Evolutionary conservation across 92 coral and sea anemone genomes (phyloP).

Genomic region (Parazoanthus atlanticus): DNA sequence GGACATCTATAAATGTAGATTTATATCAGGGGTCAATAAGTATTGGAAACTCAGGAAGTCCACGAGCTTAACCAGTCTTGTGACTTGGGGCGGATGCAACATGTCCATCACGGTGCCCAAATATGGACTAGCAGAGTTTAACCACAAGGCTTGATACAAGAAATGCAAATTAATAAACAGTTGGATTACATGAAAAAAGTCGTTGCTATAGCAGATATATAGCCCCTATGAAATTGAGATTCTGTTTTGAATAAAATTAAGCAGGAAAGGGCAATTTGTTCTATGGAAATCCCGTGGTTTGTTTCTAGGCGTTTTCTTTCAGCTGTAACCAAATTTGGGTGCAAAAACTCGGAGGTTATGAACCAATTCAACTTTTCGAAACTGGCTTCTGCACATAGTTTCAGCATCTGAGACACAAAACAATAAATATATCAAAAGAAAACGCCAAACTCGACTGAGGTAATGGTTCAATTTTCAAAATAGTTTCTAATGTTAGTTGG

Average conservation of each 20-base stretch:
- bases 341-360: neutral
- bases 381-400: slow-evolving; percentile 18
- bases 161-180: neutral
- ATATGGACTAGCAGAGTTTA: neutral
- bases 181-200: slow-evolving; percentile 17
- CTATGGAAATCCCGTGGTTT: slow-evolving; percentile 20
- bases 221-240: slow-evolving; percentile 33
- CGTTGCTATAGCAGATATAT: slow-evolving; percentile 19
- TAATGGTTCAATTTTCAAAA: neutral
- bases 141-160: slow-evolving; percentile 25
- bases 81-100: slow-evolving; percentile 30
- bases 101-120: slow-evolving; percentile 32
- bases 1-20: slow-evolving; percentile 29
- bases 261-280: slow-evolving; percentile 44
- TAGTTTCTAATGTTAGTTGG: neutral
- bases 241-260: slow-evolving; percentile 22
- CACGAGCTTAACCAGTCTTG: slow-evolving; percentile 31
- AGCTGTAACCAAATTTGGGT: slow-evolving; percentile 48
- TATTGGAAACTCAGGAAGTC: slow-evolving; percentile 17
- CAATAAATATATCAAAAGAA: neutral
- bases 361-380: neutral
- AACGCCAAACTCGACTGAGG: neutral
- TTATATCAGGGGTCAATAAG: slow-evolving; percentile 23
- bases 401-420: slow-evolving; percentile 21
- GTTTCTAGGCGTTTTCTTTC: slow-evolving; percentile 25